phyloP scores from a whole-genome alignment of 2,797 vertebrate species.

The Phataginus tricuspis region DNA sequence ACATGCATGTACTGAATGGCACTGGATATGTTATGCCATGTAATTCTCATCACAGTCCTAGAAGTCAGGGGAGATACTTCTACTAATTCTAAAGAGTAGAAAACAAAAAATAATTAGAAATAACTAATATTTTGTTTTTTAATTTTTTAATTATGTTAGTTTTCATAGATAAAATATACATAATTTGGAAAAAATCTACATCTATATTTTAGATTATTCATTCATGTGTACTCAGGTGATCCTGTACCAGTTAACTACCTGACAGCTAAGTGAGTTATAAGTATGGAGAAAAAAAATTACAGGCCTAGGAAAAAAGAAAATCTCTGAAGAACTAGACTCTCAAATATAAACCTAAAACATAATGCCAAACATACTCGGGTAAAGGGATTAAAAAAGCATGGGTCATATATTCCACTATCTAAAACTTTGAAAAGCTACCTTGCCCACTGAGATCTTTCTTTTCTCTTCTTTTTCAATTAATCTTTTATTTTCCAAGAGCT shows the following conservation, averaged over 20 bases:
- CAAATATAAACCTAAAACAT: neutral
- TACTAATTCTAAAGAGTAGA: neutral
- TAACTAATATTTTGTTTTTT: neutral
- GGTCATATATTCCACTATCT: neutral
- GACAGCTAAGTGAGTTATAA: neutral
- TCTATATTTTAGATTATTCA: conserved; percentile 19
- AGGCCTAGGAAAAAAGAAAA: neutral
- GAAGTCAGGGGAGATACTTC: neutral
- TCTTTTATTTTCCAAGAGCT: neutral
- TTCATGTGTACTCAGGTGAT: neutral
- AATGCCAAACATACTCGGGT: neutral
- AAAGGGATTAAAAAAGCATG: neutral
- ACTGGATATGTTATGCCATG: neutral
- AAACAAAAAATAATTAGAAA: neutral
- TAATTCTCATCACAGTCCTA: neutral
- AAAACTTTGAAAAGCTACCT: neutral
- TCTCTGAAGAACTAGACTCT: neutral
- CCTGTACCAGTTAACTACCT: neutral
- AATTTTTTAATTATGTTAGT: neutral
- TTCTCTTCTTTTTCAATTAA: neutral
- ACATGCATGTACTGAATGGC: neutral
- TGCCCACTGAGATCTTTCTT: neutral
- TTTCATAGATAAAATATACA: neutral
- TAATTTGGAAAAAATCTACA: neutral
- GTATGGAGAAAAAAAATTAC: neutral